These are phyloP conservation scores for Rhombomys opimus DNA, from an alignment of 2,113 vertebrate genomes.

Conservation along the genomic window DNA sequence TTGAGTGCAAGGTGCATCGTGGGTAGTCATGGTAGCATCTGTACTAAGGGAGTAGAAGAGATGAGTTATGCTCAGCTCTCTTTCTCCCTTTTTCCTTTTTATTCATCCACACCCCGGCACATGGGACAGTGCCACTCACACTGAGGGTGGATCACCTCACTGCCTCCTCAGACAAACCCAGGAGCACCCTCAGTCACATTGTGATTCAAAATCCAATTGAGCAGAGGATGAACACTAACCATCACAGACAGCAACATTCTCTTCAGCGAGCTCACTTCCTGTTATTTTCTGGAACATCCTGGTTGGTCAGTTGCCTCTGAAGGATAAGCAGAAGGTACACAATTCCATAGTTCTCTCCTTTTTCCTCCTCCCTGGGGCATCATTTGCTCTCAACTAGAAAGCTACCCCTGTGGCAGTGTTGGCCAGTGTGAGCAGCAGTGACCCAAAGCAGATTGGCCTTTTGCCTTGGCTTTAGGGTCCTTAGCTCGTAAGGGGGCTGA, in stretches of 20 bases:
- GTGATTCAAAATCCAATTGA: not conserved
- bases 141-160: not conserved
- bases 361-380: rapidly evolving
- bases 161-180: not conserved
- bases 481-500: not conserved
- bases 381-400: not conserved
- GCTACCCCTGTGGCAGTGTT: rapidly evolving
- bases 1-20: too few relatives aligned
- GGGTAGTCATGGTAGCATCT: not conserved
- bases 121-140: not conserved
- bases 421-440: rapidly evolving
- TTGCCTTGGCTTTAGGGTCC: not conserved
- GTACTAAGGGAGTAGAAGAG: too few relatives aligned
- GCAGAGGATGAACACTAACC: not conserved
- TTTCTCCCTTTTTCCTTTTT: not conserved
- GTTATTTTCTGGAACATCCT: not conserved
- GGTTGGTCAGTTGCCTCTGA: rapidly evolving
- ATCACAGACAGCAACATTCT: not conserved
- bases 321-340: not conserved
- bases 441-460: not conserved
- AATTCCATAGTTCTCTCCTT: rapidly evolving
- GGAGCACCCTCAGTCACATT: not conserved
- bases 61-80: not conserved
- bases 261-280: too few relatives aligned
- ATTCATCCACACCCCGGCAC: not conserved